phyloP scores from a whole-genome alignment of 2,113 vertebrate species.

The Lasiurus borealis region DNA sequence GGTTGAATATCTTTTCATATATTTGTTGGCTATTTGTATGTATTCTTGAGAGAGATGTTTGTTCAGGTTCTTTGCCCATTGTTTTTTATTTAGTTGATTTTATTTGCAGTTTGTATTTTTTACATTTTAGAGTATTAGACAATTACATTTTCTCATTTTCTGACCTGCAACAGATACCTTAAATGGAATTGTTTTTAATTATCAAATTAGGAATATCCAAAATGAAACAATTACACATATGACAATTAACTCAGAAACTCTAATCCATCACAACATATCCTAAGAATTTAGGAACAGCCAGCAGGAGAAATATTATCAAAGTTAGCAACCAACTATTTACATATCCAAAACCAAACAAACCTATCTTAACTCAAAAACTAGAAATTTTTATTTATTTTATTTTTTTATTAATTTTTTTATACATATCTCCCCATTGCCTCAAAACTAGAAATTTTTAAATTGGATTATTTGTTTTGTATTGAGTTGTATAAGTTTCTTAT shows the following conservation, averaged over 20 bases:
- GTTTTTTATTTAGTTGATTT: conserved; percentile 89
- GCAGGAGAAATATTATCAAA: conserved; percentile 90
- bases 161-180: conserved; percentile 99
- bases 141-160: conserved; percentile 95
- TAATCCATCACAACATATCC: conserved; percentile 90
- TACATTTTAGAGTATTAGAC: conserved; percentile 92
- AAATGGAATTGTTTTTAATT: conserved; percentile 88
- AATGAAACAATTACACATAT: conserved; percentile 91
- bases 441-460: conserved; percentile 82
- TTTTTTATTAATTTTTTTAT: too few species aligned
- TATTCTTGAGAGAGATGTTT: neutral
- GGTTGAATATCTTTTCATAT: neutral
- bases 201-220: conserved; percentile 92
- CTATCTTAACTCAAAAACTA: conserved; percentile 86
- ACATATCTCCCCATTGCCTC: too few species aligned
- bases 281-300: conserved; percentile 90
- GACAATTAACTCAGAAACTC: conserved; percentile 92
- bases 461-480: neutral
- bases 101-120: conserved; percentile 88
- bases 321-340: conserved; percentile 86
- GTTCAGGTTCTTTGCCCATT: neutral
- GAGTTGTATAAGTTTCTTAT: neutral
- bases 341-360: conserved; percentile 87
- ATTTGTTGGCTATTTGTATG: neutral
- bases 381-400: too few species aligned